These are phyloP conservation scores for Sminthurinus aureus DNA, from an alignment of 2,888 invertebrate species.

Conservation along the genomic window DNA sequence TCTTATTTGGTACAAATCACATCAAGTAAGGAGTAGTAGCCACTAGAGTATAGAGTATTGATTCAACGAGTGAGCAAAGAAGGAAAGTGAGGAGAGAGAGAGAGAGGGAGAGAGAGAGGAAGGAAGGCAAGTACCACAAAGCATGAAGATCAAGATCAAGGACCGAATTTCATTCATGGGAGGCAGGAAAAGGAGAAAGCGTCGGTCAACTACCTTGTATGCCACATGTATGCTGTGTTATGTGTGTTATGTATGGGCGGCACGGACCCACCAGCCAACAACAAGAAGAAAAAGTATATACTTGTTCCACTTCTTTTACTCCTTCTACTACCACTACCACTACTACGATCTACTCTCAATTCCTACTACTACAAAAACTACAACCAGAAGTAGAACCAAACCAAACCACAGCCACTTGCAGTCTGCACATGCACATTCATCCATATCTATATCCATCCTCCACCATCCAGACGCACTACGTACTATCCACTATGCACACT, in stretches of 20 bases:
- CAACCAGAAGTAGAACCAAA: background rate
- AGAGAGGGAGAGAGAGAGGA: constrained; percentile 13
- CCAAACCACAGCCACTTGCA: background rate
- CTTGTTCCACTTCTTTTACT: background rate
- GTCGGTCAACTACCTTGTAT: constrained; percentile 45
- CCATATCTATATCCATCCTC: too few relatives aligned
- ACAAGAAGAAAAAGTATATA: too few relatives aligned
- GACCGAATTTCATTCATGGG: constrained; percentile 44
- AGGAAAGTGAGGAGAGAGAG: background rate
- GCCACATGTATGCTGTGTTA: too few relatives aligned
- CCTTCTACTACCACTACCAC: background rate
- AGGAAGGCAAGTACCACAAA: constrained; percentile 33
- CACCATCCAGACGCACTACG: too few relatives aligned
- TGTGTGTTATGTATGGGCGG: constrained; percentile 42
- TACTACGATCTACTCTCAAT: background rate
- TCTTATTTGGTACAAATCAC: constrained; percentile 37
- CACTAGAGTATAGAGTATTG: constrained; percentile 47
- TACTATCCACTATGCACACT: too few relatives aligned
- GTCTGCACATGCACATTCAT: too few relatives aligned
- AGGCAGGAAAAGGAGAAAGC: constrained; percentile 10
- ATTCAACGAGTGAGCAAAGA: constrained; percentile 36
- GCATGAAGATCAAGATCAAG: constrained; percentile 47
- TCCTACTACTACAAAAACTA: background rate
- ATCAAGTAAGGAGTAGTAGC: constrained; percentile 37
- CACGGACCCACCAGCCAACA: constrained; percentile 36